Evolutionary conservation across 2,888 invertebrate genomes (phyloP), one percentile per base, ranked within the genome.

Genomic region (Cerceris rybyensis): DNA sequence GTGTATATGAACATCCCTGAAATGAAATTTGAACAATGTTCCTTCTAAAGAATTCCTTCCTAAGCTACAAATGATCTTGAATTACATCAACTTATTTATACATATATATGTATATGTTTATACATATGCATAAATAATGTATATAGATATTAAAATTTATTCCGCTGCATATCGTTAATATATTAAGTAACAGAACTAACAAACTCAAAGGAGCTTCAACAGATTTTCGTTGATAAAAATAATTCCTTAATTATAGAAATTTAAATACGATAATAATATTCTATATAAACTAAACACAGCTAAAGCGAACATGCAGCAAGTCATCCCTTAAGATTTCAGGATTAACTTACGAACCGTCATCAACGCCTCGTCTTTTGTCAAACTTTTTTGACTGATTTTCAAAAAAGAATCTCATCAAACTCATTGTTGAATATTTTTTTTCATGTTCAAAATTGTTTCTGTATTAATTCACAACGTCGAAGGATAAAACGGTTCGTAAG

Each of bases 21-120:
- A 80, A 82, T 86, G 88, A 90, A 91, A 90, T 90, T 91, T 91
- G 90, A 91, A 91, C 90, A 91, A 89, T 84, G 80, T 89, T 81
- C 85, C 80, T 73, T 28, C 72, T 80, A 85, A 70, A 85, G 82
- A 80, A 80, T 74, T 75, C 72, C 67, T 78, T 46, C 70, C 87
- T 85, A 86, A 82, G 67, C 81, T 86, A 89, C 84, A 87, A 87
- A 86, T 87, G 85, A 86, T 86, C 78, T 85, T 86, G 84, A 88
- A 88, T 89, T 90, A 90, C 88, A 90, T 88, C 87, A 81, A 90
- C 86, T 87, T 87, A 83, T 88, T 87, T 90, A 88, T 90, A 89
- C 88, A 90, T 87, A 86, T 88, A 83, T 89, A 85, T 88, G 84
- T 89, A 85, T 86, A 85, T 84, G 69, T 75, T 74, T 83, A 79